phyloP scores from a whole-genome alignment of 2,113 vertebrate genomes.

The Eubucco bourcierii region DNA sequence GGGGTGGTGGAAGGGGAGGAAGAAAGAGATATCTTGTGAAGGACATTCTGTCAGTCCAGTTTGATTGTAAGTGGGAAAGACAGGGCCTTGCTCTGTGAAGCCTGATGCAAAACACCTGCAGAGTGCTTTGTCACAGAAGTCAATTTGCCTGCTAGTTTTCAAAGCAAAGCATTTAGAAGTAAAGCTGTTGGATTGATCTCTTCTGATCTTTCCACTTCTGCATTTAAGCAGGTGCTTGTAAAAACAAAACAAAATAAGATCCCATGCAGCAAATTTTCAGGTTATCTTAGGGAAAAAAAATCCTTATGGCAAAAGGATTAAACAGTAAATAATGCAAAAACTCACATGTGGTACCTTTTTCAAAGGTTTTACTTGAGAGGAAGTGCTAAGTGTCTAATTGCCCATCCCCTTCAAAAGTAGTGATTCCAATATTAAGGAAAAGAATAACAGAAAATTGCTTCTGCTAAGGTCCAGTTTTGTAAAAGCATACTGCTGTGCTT shows the following conservation, averaged over 20 bases:
- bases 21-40: neutral
- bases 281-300: neutral
- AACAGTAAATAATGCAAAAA: too few species aligned
- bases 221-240: neutral
- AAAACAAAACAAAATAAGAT: constrained; percentile 10
- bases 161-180: neutral
- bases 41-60: neutral
- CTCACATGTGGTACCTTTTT: neutral
- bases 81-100: neutral
- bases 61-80: neutral
- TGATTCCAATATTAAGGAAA: neutral
- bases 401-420: neutral
- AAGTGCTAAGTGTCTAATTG: neutral
- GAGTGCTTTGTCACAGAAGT: neutral
- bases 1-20: too few species aligned
- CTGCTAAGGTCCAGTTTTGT: neutral
- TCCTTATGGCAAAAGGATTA: too few species aligned
- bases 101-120: constrained; percentile 21
- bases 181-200: neutral
- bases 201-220: neutral
- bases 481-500: neutral
- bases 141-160: neutral
- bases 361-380: neutral
- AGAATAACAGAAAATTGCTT: neutral
- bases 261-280: neutral